A percentile compares a stretch with the other conserved stretches of the same genome.
These are phyloP conservation scores for Cnemophilus loriae DNA, from an alignment of 2,113 vertebrate genomes.

Conservation along the genomic window DNA sequence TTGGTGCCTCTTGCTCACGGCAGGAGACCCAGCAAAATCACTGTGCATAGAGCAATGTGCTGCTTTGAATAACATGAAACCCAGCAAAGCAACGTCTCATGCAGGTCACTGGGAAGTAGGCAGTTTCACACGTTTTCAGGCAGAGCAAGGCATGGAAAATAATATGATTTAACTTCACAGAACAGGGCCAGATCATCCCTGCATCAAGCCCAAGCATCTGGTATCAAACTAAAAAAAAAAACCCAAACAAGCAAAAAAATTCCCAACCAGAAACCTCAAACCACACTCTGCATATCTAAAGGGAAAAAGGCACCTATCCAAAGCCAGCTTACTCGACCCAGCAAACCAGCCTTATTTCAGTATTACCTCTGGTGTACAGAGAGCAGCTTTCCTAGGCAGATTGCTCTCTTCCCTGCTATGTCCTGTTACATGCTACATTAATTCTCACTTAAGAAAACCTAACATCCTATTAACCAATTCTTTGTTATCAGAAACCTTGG, in stretches of 20 bases:
- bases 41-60: fast-evolving
- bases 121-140: neutral
- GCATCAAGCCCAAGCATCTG: neutral
- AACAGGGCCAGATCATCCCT: neutral
- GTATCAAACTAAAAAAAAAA: neutral
- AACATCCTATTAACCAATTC: neutral
- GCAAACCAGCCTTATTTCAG: neutral
- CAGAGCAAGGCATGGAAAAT: neutral
- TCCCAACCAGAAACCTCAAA: neutral
- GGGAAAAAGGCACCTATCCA: neutral
- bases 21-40: neutral
- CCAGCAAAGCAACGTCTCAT: neutral
- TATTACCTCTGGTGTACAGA: neutral
- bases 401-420: neutral
- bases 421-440: neutral
- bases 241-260: neutral
- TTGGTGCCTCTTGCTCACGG: neutral
- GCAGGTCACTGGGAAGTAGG: neutral
- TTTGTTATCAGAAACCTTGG: neutral
- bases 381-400: neutral
- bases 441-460: neutral
- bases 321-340: neutral
- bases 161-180: neutral
- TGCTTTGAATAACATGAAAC: neutral
- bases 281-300: neutral